A percentile compares a stretch with the other conserved stretches of the same genome.
phyloP scores from a whole-genome alignment of 2,113 vertebrate genomes.

The Corydoras sp. region DNA sequence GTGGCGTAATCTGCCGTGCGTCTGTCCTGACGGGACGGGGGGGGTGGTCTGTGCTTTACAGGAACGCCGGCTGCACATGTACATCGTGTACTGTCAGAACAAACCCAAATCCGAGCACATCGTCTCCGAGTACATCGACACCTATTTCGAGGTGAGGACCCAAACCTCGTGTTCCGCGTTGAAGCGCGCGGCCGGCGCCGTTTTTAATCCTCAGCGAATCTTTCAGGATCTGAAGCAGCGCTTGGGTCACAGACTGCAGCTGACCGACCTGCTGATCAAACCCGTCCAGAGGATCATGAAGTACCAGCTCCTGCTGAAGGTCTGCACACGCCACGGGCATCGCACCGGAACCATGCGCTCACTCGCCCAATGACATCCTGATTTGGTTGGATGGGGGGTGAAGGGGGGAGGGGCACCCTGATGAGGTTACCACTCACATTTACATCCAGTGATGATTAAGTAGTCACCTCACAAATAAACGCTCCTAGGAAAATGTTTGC shows the following conservation, averaged over 20 bases:
- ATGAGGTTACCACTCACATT: too few relatives aligned
- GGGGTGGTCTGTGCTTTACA: slow-evolving; percentile 44
- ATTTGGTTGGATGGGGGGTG: too few relatives aligned
- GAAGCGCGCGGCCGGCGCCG: too few relatives aligned
- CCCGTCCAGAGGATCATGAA: slow-evolving; percentile 49
- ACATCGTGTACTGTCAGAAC: slow-evolving; percentile 97
- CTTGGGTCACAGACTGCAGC: slow-evolving; percentile 84
- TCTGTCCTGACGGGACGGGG: too few relatives aligned
- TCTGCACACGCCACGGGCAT: slow-evolving; percentile 36
- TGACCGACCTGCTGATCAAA: slow-evolving; percentile 92
- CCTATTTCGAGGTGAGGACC: slow-evolving; percentile 87
- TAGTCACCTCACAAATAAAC: too few relatives aligned
- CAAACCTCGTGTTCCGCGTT: too few relatives aligned
- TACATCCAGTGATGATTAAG: too few relatives aligned
- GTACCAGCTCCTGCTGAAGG: slow-evolving; percentile 67
- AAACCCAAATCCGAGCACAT: slow-evolving; percentile 98
- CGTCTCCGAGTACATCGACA: slow-evolving; percentile 95
- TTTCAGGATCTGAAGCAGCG: slow-evolving; percentile 87
- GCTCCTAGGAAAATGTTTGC: too few relatives aligned
- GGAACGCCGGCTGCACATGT: slow-evolving; percentile 97
- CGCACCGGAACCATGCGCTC: too few relatives aligned
- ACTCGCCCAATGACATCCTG: too few relatives aligned
- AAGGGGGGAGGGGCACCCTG: too few relatives aligned
- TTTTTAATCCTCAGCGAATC: neutral
- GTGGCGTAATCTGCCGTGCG: too few relatives aligned